Base-by-base conservation (phyloP, 2,797 vertebrate genomes). In the Sebastes diploproa region DNA sequence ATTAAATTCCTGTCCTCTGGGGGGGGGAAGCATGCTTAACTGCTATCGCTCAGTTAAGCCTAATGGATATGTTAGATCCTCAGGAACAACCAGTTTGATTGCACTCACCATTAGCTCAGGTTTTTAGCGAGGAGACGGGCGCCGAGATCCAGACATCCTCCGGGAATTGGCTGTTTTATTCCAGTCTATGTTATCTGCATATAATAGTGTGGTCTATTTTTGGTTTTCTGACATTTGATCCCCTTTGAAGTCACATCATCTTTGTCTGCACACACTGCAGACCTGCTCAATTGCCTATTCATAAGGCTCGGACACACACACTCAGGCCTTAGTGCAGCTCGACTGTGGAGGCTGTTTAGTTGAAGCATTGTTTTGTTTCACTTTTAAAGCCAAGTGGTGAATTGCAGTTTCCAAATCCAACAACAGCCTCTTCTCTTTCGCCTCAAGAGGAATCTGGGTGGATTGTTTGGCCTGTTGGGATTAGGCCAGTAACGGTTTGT, bases 201-300 rank as follows among this genome's bases (percentile, higher is more conserved):
- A 55, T 27, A 55, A 71, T 36, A 63, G 50, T 22, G n/a, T 65
- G 20, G 65, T 22, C 69, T 75, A 27, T 58, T 86, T 70, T 68
- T 50, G n/a, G 9, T 72, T 79, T 78, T 61, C 62, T 72, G 78
- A 77, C 64, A 71, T 81, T 90, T 88, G 23, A 42, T 12, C 66
- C 66, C 34, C 58, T 86, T 84, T 83, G 60, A 89, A 81, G 75
- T 78, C 68, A 1, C 34, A 65, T 74, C 42, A 36, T 80, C 65
- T 71, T 78, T 52, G 11, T 54, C 50, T 5, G n/a, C 60, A 67
- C 80, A 23, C 68, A 64, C 46, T 60, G 5, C 62, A n/a, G 46
- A 79, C 72, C 55, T 77, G 56, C 74, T 80, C 56, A 18, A 63
- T 80, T 22, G 36, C 25, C 83, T 81, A 84, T 84, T 88, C 66